Base-by-base conservation (phyloP, 2,888 invertebrate genomes). In the Lasioglossum marginatum region DNA sequence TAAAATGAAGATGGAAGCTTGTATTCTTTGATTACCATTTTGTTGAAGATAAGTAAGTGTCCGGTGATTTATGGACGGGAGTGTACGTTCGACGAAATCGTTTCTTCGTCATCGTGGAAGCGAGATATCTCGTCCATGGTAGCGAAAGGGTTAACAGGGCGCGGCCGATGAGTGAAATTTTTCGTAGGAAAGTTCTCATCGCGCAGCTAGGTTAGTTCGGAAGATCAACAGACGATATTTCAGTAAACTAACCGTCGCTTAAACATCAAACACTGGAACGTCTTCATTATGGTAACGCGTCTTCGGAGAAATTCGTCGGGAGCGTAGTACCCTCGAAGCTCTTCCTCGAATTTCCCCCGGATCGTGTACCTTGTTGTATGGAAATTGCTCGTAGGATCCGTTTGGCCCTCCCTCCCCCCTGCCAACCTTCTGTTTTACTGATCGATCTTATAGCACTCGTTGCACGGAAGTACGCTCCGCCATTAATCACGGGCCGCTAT, bases 401-500 rank as follows among this genome's bases (percentile, higher is more conserved):
- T 83, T 82, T 73, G 79, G 79, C 70, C 60, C 79, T 2, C 72
- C 81, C 60, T 8, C 37, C 37, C 34, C 48, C 77, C 72, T 66
- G 79, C 79, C 79, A 66, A 40, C 57, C 66, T 16, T 52, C 52
- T 60, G 82, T 83, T 40, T 40, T 37, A 70, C 70, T 85, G 85
- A 89, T 90, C 90, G 86, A 92, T 87, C 89, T 81, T 75, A 76
- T 68, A 79, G 81, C 70, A 88, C 87, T 87, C 89, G 88, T 86
- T 88, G 83, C 84, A 78, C 73, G 75, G 80, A 82, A 83, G 80
- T 87, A 87, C 77, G 74, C 83, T 52, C 79, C 72, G 31, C 86
- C 90, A 92, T 93, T 92, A 93, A 93, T 92, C 92, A 91, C 90
- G 81, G 57, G 76, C 83, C 84, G 85, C 92, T 92, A 92, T 93